Conservation (phyloP, 2,113 vertebrate genomes). For the Nannobrachium achirus region DNA sequence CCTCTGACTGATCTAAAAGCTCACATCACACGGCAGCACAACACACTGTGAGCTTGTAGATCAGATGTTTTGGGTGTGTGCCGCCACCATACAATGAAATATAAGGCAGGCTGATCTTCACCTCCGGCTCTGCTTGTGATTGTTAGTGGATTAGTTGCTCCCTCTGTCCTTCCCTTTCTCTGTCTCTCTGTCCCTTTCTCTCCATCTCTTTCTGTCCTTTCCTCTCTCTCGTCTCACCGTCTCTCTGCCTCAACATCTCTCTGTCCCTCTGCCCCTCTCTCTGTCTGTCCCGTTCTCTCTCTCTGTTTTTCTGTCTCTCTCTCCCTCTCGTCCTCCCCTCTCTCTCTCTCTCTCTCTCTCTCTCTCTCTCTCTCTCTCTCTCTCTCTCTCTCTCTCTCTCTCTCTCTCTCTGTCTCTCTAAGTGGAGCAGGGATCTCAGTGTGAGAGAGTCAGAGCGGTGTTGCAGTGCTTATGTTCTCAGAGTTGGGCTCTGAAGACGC, state of each 20-base stretch:
- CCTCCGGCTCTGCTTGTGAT: no score
- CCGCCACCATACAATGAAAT: no score
- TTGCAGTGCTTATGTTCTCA: conserved; percentile 45
- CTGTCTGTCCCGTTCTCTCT: conserved; percentile 16
- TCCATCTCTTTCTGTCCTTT: not conserved
- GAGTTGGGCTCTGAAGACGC: conserved; percentile 41
- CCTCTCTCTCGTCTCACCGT: not conserved
- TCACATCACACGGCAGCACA: no score
- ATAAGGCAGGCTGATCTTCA: no score
- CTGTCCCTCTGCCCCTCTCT: no score
- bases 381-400: conserved; percentile 19
- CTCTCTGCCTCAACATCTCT: conserved; percentile 43
- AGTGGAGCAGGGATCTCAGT: conserved; percentile 56
- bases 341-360: conserved; percentile 28
- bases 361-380: conserved; percentile 23
- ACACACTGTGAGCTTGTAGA: no score
- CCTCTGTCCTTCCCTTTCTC: conserved; percentile 19
- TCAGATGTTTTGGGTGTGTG: no score
- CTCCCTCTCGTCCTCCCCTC: not conserved
- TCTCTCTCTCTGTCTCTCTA: conserved; percentile 38
- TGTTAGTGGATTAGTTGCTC: conserved; percentile 44
- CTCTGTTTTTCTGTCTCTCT: conserved; percentile 18
- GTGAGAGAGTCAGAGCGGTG: conserved; percentile 56
- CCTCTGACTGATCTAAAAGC: conserved; percentile 3
- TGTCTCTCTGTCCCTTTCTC: conserved; percentile 21